Conservation (phyloP, 2,797 vertebrate genomes). For the Heliangelus exortis region DNA sequence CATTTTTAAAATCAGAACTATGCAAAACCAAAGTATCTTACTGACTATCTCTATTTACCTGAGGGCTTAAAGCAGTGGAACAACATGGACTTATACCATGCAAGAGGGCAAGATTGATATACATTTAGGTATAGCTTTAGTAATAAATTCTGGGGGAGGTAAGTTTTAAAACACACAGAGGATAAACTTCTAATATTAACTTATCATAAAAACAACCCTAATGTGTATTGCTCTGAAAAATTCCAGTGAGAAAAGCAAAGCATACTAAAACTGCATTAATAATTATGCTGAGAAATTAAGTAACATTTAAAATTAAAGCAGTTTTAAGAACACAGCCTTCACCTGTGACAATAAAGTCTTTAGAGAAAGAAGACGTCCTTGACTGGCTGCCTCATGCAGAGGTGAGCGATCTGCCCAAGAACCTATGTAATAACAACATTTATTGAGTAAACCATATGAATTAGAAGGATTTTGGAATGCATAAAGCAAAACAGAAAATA, state of each 20-base stretch:
- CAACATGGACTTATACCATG: not conserved
- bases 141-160: no score
- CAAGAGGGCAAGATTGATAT: not conserved
- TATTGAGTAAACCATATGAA: slow-evolving; percentile 11
- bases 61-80: not conserved
- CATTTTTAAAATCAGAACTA: not conserved
- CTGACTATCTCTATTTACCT: not conserved
- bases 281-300: not conserved
- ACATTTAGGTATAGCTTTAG: not conserved
- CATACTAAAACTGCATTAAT: not conserved
- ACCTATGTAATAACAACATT: slow-evolving; percentile 77
- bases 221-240: not conserved
- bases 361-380: slow-evolving; percentile 91
- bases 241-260: not conserved
- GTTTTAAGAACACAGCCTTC: slow-evolving; percentile 49
- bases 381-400: slow-evolving; percentile 92
- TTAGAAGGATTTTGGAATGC: not conserved
- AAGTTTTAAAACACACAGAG: not conserved
- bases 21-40: not conserved
- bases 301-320: not conserved
- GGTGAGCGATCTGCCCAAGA: slow-evolving; percentile 96
- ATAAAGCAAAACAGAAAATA: slow-evolving; percentile 17
- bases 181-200: not conserved
- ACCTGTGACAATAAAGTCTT: slow-evolving; percentile 94
- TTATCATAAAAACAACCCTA: not conserved